Evolutionary conservation across 1,140 invertebrate species (phyloP).

Genomic region (Lordiphosa clarofinis): DNA sequence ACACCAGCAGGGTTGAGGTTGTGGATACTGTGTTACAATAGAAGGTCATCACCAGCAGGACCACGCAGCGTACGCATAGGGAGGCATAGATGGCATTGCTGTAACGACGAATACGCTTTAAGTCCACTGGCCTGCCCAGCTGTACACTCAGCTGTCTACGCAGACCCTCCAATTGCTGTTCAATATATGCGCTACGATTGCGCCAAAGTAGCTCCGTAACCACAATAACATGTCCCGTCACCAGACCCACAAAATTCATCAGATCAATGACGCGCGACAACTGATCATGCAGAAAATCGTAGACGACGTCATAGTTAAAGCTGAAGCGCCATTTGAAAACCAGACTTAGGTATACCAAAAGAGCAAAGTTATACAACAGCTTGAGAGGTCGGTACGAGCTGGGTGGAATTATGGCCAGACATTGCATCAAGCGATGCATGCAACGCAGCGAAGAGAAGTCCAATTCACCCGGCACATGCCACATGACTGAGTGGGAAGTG

Average conservation of each 20-base stretch:
- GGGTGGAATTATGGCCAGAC: slow-evolving; percentile 26
- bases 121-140: slow-evolving; percentile 4
- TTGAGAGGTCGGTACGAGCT: slow-evolving; percentile 1
- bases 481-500: slow-evolving; percentile 28
- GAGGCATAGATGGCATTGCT: slow-evolving; percentile 19
- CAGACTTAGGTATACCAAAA: not conserved
- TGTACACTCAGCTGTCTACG: slow-evolving; percentile 5
- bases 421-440: slow-evolving; percentile 38
- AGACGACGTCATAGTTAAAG: slow-evolving; percentile 26
- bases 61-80: not conserved
- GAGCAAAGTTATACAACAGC: slow-evolving; percentile 7
- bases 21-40: slow-evolving; percentile 1
- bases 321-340: slow-evolving; percentile 3
- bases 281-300: slow-evolving; percentile 16
- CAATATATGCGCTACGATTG: slow-evolving; percentile 15
- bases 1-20: slow-evolving; percentile 5
- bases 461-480: slow-evolving; percentile 29
- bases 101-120: slow-evolving; percentile 18
- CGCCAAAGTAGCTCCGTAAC: slow-evolving; percentile 32
- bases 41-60: not conserved
- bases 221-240: slow-evolving; percentile 10
- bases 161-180: slow-evolving; percentile 32
- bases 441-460: slow-evolving; percentile 27
- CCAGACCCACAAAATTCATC: slow-evolving; percentile 14
- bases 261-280: slow-evolving; percentile 41